phyloP scores from a whole-genome alignment of 2,888 invertebrate genomes.

The Plagodis pulveraria region DNA sequence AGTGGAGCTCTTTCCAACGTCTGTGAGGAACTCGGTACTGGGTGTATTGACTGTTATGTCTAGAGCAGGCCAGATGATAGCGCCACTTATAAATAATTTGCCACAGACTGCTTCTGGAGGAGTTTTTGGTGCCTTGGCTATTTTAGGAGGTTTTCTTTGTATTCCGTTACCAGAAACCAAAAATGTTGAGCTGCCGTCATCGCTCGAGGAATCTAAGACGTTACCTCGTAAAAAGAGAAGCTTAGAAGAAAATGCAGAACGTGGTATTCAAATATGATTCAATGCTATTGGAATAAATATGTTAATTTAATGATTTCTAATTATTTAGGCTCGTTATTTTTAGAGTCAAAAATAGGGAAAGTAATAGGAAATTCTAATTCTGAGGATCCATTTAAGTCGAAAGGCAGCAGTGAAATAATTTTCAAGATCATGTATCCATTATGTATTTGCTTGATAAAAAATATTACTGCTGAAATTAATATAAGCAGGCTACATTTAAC shows the following conservation, averaged over 20 bases:
- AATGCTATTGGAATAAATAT: neutral
- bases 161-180: conserved; percentile 87
- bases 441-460: too few relatives aligned
- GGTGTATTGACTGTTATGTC: conserved; percentile 92
- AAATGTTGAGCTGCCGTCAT: conserved; percentile 59
- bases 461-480: too few relatives aligned
- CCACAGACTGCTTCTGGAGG: conserved; percentile 56
- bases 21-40: conserved; percentile 92
- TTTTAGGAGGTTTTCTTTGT: conserved; percentile 86
- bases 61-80: conserved; percentile 91
- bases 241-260: neutral
- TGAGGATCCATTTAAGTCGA: too few relatives aligned
- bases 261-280: neutral
- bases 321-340: too few relatives aligned
- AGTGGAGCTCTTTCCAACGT: conserved; percentile 94
- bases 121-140: conserved; percentile 87
- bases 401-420: too few relatives aligned
- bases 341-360: too few relatives aligned
- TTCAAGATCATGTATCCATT: too few relatives aligned
- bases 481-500: too few relatives aligned
- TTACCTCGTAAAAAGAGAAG: conserved; percentile 26
- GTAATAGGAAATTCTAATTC: too few relatives aligned
- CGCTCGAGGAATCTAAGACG: conserved; percentile 57
- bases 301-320: neutral
- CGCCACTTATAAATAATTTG: conserved; percentile 89